phyloP scores from a whole-genome alignment of 2,888 invertebrate genomes.

The Uropetala carovei region DNA sequence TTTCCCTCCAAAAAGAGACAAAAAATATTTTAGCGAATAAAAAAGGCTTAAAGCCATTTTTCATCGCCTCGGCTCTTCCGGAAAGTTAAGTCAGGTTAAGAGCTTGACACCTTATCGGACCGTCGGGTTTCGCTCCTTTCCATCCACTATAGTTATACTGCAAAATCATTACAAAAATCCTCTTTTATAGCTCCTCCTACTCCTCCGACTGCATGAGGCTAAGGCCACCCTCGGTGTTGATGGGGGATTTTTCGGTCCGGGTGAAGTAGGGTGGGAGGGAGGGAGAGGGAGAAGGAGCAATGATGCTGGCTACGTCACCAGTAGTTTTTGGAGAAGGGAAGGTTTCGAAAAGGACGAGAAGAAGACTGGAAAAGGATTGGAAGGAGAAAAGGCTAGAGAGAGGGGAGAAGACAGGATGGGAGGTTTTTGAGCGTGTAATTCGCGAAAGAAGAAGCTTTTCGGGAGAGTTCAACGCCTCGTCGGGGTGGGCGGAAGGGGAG shows the following conservation, averaged over 20 bases:
- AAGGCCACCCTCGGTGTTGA: not conserved
- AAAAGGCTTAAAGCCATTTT: constrained; percentile 8
- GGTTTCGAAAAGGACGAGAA: not conserved
- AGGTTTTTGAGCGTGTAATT: constrained; percentile 46
- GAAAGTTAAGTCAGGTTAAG: constrained; percentile 8
- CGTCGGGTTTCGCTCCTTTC: not conserved
- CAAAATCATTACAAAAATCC: not conserved
- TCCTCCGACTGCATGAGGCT: not conserved
- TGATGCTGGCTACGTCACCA: not conserved
- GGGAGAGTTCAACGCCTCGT: constrained; percentile 35
- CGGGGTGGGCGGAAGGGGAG: not conserved
- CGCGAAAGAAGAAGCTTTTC: constrained; percentile 37
- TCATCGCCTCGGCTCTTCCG: constrained; percentile 43
- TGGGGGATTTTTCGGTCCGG: not conserved
- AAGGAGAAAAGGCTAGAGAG: not conserved
- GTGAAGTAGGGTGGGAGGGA: too few species aligned
- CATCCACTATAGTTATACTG: not conserved
- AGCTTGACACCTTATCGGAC: not conserved
- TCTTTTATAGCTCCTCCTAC: not conserved
- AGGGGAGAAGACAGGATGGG: not conserved
- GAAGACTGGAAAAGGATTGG: not conserved
- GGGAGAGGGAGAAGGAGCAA: not conserved
- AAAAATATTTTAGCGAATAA: too few species aligned
- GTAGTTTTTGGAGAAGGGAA: not conserved
- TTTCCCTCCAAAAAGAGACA: not conserved